These are phyloP conservation scores for Drosophila infuscata DNA, from an alignment of 2,888 invertebrate species.

Conservation along the genomic window DNA sequence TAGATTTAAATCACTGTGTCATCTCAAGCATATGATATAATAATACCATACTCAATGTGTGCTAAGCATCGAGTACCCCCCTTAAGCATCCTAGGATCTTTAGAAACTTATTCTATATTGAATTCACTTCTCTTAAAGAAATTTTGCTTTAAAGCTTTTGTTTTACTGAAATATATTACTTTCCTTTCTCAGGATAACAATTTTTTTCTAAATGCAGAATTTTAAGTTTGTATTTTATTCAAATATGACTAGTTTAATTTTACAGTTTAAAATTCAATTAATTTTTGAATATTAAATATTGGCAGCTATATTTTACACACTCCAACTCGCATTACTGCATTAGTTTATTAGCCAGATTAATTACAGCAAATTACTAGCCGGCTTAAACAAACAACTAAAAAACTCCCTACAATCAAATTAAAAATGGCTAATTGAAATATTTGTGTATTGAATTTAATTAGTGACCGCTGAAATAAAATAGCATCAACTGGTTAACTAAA, in stretches of 20 bases:
- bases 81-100: not conserved
- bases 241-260: too few species aligned
- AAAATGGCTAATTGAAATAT: conserved; percentile 64
- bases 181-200: not conserved
- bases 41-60: conserved; percentile 8
- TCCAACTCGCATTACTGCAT: not conserved
- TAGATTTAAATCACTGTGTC: conserved; percentile 36
- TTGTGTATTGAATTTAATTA: conserved; percentile 62
- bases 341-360: conserved; percentile 33
- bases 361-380: conserved; percentile 22
- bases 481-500: conserved; percentile 45
- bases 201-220: not conserved
- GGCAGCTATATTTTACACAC: not conserved
- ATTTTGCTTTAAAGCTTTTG: not conserved
- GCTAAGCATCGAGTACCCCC: not conserved
- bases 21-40: conserved; percentile 29
- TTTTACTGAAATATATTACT: not conserved
- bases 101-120: not conserved
- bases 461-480: conserved; percentile 27
- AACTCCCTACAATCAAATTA: conserved; percentile 51
- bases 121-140: not conserved
- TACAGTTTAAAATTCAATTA: not conserved
- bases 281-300: not conserved
- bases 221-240: not conserved
- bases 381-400: not conserved